Base-by-base conservation (phyloP, 1,140 invertebrate genomes). In the Pantala flavescens region DNA sequence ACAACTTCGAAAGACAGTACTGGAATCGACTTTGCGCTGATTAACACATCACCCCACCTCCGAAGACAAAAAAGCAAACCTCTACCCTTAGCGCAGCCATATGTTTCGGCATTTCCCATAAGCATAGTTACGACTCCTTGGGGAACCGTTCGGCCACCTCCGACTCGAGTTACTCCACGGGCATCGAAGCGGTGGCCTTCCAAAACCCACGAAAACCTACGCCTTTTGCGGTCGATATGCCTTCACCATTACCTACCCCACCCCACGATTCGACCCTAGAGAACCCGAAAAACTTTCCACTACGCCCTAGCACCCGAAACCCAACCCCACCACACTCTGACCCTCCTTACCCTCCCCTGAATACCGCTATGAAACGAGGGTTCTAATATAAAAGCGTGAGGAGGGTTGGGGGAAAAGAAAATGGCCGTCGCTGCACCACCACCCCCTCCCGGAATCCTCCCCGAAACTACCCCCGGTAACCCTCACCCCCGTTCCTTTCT, bases 231-330 rank as follows among this genome's bases (percentile, higher is more conserved):
- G 49, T 63, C 49, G 14, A 63, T 21, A 63, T 12, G 49, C 49
- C 49, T 63, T 63, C 12, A 63, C 49, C 49, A 63, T 63, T 63
- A 63, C 49, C 49, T 63, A 63, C 49, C 49, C 49, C 49, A 63
- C 49, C 49, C 49, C 49, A 63, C 49, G 12, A 63, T 7, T 63
- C 49, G 49, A 63, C 49, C 49, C 49, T 16, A 21, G 49, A 63
- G 49, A 63, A 16, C 49, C n/a, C 49, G 16, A 21, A 63, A 63
- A 63, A 63, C 49, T 63, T 63, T 63, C 49, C 49, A 63, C n/a
- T 16, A 16, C 16, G 14, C 49, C n/a, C 12, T 19, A 16, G 3
- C 49, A 3, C 49, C 49, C 3, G 49, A 21, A 21, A 19, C n/a
- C 49, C 49, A 63, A 63, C 49, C 49, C 49, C 28, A 63, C 49